These are phyloP conservation scores for Bolborhynchus lineola DNA, from an alignment of 2,113 vertebrate species.

Conservation along the genomic window DNA sequence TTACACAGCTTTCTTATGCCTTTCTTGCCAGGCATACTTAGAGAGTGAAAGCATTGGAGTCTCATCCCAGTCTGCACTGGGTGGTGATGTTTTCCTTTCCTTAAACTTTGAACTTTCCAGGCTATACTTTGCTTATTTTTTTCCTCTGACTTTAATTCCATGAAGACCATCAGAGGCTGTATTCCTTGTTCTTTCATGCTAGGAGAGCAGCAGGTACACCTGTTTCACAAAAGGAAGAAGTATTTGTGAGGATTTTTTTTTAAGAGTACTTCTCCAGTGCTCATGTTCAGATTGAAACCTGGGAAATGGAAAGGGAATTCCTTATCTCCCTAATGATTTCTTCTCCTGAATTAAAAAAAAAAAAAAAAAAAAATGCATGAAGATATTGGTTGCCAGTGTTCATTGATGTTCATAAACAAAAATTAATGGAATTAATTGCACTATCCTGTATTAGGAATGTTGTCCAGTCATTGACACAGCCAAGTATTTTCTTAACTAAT, in stretches of 20 bases:
- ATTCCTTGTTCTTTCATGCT: rapidly evolving
- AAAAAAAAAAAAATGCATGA: neutral
- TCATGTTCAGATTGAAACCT: neutral
- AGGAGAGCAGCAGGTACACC: neutral
- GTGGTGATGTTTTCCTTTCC: neutral
- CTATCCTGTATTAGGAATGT: neutral
- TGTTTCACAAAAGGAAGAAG: neutral
- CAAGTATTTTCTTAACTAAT: neutral
- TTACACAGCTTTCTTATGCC: neutral
- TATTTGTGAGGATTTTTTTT: neutral
- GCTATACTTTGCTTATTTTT: neutral
- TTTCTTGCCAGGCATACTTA: neutral
- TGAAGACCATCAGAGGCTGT: neutral
- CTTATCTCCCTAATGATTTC: neutral
- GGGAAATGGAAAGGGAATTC: neutral
- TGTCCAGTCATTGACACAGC: neutral
- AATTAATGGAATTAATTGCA: neutral
- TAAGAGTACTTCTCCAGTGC: neutral
- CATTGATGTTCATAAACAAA: neutral
- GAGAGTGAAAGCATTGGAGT: neutral
- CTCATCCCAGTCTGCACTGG: neutral
- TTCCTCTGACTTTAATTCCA: neutral
- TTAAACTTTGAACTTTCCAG: neutral
- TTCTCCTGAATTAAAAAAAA: neutral
- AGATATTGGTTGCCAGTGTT: neutral